phyloP scores from a whole-genome alignment of 1,140 invertebrate species.

The Drosophila ficusphila region DNA sequence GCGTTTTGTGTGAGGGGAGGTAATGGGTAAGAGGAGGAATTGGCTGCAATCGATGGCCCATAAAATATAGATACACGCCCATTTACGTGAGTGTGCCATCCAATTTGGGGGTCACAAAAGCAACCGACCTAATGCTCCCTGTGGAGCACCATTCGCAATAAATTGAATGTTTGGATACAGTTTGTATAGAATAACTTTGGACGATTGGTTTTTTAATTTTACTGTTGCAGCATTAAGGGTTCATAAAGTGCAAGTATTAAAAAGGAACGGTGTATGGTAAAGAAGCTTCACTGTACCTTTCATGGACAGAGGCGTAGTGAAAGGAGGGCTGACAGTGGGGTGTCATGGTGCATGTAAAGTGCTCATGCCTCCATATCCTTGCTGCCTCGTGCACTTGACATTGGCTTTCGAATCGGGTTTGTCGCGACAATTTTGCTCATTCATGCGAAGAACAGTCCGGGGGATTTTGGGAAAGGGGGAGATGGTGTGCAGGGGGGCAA shows the following conservation, averaged over 20 bases:
- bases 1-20: neutral
- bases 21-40: neutral
- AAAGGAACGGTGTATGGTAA: neutral
- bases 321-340: neutral
- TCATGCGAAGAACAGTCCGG: slow-evolving; percentile 42
- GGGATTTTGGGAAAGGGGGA: neutral
- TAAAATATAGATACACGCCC: slow-evolving; percentile 61
- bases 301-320: neutral
- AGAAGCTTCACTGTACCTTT: neutral
- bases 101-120: slow-evolving; percentile 45
- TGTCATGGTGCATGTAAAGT: slow-evolving; percentile 40
- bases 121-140: slow-evolving; percentile 5
- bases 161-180: neutral
- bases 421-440: slow-evolving; percentile 62
- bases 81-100: slow-evolving; percentile 40
- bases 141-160: neutral
- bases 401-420: slow-evolving; percentile 51
- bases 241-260: too few species aligned
- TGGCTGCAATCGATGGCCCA: slow-evolving; percentile 62
- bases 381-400: slow-evolving; percentile 63
- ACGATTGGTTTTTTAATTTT: too few species aligned
- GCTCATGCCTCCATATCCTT: slow-evolving; percentile 6
- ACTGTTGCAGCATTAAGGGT: too few species aligned
- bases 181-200: too few species aligned
- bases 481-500: neutral